Evolutionary conservation across 2,888 invertebrate genomes (phyloP), one percentile per base, ranked within the genome.

Genomic region (Nemoura dubitans): DNA sequence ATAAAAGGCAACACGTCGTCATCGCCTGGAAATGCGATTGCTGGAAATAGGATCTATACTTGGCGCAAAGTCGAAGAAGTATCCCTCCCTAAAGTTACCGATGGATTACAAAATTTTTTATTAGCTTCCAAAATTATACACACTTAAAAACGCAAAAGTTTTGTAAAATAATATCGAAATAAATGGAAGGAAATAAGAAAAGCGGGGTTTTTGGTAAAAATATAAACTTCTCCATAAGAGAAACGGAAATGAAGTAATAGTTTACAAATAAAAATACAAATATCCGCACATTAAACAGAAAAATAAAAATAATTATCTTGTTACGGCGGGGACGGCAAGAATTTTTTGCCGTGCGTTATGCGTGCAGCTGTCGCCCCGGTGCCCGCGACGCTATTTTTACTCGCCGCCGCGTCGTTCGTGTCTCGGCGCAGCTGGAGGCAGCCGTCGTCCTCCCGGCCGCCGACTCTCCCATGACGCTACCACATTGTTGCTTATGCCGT

Each of bases 311-410:
- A 7, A 59, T 3, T 14, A 59, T 59, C 59, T 59, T 59, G 59
- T 14, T 7, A 21, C 21, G 59, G 59, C 10, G 59, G 21, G 16
- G 16, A 59, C 14, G 14, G n/a, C n/a, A n/a, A n/a, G n/a, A n/a
- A 36, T 59, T 59, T 59, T 59, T 59, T 59, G 21, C 59, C 59
- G 59, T 59, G 59, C 59, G 59, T 59, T 59, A 59, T 59, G 59
- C 14, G 14, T 2, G 59, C 59, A 59, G 59, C 59, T 59, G 59
- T 3, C 16, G 3, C 16, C 21, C 14, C 14, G 59, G 2, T 59
- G 21, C 21, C 21, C 59, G 2, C 59, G 59, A 59, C 59, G 59
- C 59, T 59, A 59, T 59, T 59, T 59, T 59, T 59, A 59, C 59
- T 21, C 21, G 14, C 59, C 14, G 59, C 21, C 59, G 59, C 3